Base-by-base conservation (phyloP, 1,140 invertebrate species). In the Brachionus rotundiformis region DNA sequence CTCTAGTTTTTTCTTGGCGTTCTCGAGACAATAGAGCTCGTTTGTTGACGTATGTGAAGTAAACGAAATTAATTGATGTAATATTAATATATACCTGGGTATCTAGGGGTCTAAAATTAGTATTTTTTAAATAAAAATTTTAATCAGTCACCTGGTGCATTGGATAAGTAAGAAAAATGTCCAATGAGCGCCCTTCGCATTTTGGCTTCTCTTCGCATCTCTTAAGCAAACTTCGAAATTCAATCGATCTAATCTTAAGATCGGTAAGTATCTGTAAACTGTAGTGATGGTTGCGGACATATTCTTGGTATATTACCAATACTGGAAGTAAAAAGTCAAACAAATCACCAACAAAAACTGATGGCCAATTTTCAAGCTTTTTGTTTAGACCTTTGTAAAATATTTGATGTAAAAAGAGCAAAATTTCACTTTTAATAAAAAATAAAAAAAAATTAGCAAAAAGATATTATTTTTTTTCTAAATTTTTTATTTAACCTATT, bases 251-350 rank as follows among this genome's bases (percentile, higher is more conserved):
- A 88, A 95, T 94, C 87, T 96, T 97, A 86, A 94, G 96, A 87
- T 96, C 94, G 0, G 94, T 95, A 49, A 96, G 90, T 2, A 96
- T 94, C 89, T 96, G 94, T 5, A 96, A 89, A 82, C 93, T 94
- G 89, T 94, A 96, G 87, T 96, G 94, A 87, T 96, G 94, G 87
- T 95, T 96, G 54, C 94, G 88, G 8, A 96, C 94, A 85, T 95
- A 96, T 89, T 96, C 94, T 89, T 96, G 94, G 89, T 96, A 96
- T 86, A 96, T 96, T 84, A 92, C 93, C 85, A 96, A 89, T 94
- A 96, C 95, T 54, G 94, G 94, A 82, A 95, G 90, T 84, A 95
- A 88, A 93, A 96, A 95, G 87, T 95, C 94, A 88, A 96, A 96
- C 84, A 96, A 89, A 89, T 96, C 94, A 85, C 93, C 94, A 94